phyloP scores from a whole-genome alignment of 2,113 vertebrate species.

The Takifugu flavidus region DNA sequence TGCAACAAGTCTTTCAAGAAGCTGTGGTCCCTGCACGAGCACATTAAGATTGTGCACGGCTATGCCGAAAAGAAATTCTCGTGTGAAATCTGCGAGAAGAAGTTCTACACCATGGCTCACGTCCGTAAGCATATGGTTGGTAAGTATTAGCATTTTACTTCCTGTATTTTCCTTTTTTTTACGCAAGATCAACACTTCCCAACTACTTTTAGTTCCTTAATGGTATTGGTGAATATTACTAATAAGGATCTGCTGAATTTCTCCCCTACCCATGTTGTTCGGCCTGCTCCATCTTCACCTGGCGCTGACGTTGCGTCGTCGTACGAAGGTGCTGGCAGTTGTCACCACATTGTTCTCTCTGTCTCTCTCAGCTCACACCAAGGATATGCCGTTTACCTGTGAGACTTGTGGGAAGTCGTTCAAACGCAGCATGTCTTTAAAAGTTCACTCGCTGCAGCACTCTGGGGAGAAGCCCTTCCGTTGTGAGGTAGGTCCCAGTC shows the following conservation, averaged over 20 bases:
- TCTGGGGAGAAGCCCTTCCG: constrained; percentile 97
- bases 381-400: constrained; percentile 99
- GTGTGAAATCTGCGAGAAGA: constrained; percentile 98
- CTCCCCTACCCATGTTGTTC: too few relatives aligned
- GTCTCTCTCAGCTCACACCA: constrained; percentile 86
- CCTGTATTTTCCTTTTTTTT: background rate
- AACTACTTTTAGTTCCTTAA: too few relatives aligned
- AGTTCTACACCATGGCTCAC: constrained; percentile 99
- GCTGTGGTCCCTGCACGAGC: constrained; percentile 98
- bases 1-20: constrained; percentile 99
- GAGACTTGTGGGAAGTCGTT: constrained; percentile 98
- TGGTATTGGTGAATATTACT: too few relatives aligned
- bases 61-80: constrained; percentile 99
- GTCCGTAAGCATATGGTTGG: constrained; percentile 98
- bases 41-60: constrained; percentile 98
- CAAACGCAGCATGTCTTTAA: constrained; percentile 98
- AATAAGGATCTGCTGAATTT: too few relatives aligned
- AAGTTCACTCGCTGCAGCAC: constrained; percentile 96
- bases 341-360: background rate
- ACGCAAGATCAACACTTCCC: too few relatives aligned
- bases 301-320: too few relatives aligned
- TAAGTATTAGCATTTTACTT: constrained; percentile 74
- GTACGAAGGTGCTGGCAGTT: too few relatives aligned
- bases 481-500: constrained; percentile 84
- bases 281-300: too few relatives aligned